Percentiles rank a stretch among this genome's conserved stretches.
Evolutionary conservation across 2,888 invertebrate genomes (phyloP).

Genomic region (Lysandra bellargus): DNA sequence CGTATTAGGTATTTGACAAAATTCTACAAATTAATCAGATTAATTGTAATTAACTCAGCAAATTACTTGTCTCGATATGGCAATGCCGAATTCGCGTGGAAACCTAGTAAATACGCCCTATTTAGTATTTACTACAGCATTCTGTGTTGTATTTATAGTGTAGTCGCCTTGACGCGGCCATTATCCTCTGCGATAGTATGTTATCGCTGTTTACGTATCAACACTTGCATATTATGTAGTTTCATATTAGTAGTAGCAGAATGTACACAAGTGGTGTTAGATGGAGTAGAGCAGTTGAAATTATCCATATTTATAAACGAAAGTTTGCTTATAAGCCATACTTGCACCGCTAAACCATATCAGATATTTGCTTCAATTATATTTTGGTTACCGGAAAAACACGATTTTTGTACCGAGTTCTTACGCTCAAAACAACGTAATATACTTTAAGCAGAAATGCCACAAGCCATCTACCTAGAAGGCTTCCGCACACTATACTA

Average conservation of each 20-base stretch:
- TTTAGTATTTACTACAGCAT: not conserved
- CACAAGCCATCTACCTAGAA: too few relatives aligned
- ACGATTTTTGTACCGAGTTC: too few relatives aligned
- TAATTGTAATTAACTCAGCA: not conserved
- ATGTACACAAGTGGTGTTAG: too few relatives aligned
- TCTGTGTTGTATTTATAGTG: slow-evolving; percentile 7
- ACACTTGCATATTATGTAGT: slow-evolving; percentile 32
- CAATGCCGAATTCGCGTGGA: not conserved
- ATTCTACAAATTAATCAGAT: too few relatives aligned
- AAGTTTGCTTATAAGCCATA: too few relatives aligned
- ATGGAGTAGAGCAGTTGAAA: not conserved
- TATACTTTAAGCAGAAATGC: too few relatives aligned
- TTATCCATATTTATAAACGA: not conserved
- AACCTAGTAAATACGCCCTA: not conserved
- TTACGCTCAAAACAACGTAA: too few relatives aligned
- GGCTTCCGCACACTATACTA: too few relatives aligned
- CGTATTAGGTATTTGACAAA: too few relatives aligned
- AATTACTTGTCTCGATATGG: not conserved
- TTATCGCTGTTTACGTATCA: slow-evolving; percentile 56
- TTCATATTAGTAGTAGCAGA: not conserved
- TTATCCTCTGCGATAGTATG: slow-evolving; percentile 65
- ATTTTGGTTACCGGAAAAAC: too few relatives aligned
- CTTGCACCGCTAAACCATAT: too few relatives aligned
- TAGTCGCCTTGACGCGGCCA: slow-evolving; percentile 69
- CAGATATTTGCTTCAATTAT: too few relatives aligned